Base-by-base conservation (phyloP, 1,140 invertebrate genomes). In the Ruditapes philippinarum region DNA sequence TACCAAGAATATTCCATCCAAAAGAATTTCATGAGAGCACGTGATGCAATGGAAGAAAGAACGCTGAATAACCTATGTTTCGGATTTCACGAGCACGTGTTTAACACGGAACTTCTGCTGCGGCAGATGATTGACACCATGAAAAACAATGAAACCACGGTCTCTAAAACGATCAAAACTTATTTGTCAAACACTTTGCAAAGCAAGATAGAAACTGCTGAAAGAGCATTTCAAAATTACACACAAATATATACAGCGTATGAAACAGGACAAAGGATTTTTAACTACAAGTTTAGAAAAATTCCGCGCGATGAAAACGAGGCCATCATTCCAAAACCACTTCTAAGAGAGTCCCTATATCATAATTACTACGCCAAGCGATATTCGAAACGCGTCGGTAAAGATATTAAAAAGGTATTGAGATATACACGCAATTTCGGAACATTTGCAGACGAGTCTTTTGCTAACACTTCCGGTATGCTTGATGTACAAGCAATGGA, bases 291-390 rank as follows among this genome's bases (percentile, higher is more conserved):
- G 68, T 90, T 87, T 76, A 60, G 51, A 17, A 74, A 62, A 9
- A 38, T 91, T 51, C n/a, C 79, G 0, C 81, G 92, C 28, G 45
- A 62, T 9, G 62, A 93, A 73, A 94, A 94, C 70, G 14, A 62
- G 1, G 90, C 82, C 31, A 91, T 94, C 4, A 85, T 91, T 12
- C 94, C 94, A 2, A 92, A 90, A 84, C 82, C 60, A 28, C 76
- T 94, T 22, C 38, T 94, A 5, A 87, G 81, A 3, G 65, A 91
- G 0, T 78, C 74, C n/a, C 74, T 78, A 17, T 54, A 5, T 17
- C 74, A 78, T 54, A 78, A 78, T 22, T 0, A 0, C 0, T 78
- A 78, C 22, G 74, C 74, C 1, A 33, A 1, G 17, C 11, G 45
- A 14, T 78, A 78, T n/a, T 78, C 74, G 1, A 51, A 4, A 4